Base-by-base conservation (phyloP, 23 tunicate species). In the Botrylloides violaceus region DNA sequence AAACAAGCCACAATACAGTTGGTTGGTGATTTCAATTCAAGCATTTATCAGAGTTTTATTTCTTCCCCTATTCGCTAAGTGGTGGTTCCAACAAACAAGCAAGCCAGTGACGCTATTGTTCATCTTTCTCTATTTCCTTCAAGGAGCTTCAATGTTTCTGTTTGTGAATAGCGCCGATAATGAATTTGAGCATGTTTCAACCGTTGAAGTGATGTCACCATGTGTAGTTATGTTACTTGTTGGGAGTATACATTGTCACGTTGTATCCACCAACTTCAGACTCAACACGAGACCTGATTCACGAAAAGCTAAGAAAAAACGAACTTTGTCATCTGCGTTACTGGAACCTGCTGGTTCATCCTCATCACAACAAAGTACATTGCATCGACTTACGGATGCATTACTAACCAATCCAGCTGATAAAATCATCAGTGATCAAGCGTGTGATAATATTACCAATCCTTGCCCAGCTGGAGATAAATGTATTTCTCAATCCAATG, bases 61-160 rank as follows among this genome's bases (percentile, higher is more conserved):
- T 25, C 61, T 87, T 7, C 95, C 95, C 1, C 9, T 87, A n/a
- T 87, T 36, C 43, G 60, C 43, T 50, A 56, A 29, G 20, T 87
- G 95, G 95, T 87, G 95, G 95, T 75, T 70, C 29, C 82, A 76
- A 36, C 86, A 87, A 61, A 84, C 78, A 7, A 81, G 71, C 66
- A 29, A 32, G 22, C 30, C 61, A 7, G 49, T 87, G 32, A 66
- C 81, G 25, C 7, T 58, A 18, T 37, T 36, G 1, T 70, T 71
- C 63, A 18, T 71, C 7, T 36, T 81, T 28, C 58, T 81, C 60
- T 87, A 87, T 50, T 9, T 76, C 30, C 68, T 60, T 0, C 94
- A 76, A 32, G 32, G 31, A 31, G 29, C 37, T 43, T 26, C 47
- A 4, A 20, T 43, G n/a, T 68, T 37, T 32, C 23, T 68, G 43